Evolutionary conservation across 2,113 vertebrate species (phyloP).

Genomic region (Todiramphus chloris): DNA sequence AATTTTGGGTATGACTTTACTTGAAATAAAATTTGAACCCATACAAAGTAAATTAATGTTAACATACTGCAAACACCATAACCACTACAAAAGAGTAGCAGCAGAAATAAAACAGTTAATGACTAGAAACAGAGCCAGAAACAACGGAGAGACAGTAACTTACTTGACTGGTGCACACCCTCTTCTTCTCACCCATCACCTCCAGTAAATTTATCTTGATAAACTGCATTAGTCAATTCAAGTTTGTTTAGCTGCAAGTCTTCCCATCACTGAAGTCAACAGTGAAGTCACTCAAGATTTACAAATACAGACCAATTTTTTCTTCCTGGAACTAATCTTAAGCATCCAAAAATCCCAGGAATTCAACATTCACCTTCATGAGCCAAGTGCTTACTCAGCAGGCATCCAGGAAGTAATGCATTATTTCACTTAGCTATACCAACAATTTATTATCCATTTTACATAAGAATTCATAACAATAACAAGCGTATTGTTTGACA

Average conservation of each 20-base stretch:
- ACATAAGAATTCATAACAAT: background rate
- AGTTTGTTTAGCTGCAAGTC: background rate
- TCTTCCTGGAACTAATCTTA: background rate
- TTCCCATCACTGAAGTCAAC: constrained; percentile 10
- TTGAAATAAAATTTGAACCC: constrained; percentile 10
- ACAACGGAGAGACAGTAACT: background rate
- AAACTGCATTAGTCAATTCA: background rate
- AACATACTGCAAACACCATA: background rate
- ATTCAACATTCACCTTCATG: background rate
- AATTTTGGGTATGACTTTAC: background rate
- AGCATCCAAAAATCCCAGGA: background rate
- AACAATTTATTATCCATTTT: constrained; percentile 53
- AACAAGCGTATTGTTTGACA: background rate
- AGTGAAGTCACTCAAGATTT: background rate
- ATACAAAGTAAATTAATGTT: background rate
- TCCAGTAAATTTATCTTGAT: constrained; percentile 16
- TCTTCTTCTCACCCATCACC: background rate
- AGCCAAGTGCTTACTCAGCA: constrained; percentile 41
- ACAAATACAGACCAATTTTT: background rate
- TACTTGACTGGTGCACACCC: background rate
- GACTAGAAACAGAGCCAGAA: background rate
- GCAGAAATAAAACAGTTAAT: background rate
- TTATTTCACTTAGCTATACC: constrained; percentile 23
- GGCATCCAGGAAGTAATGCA: constrained; percentile 18
- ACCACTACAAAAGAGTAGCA: background rate